These are phyloP conservation scores for Apotomis turbidana DNA, from an alignment of 2,888 invertebrate species.

Conservation along the genomic window DNA sequence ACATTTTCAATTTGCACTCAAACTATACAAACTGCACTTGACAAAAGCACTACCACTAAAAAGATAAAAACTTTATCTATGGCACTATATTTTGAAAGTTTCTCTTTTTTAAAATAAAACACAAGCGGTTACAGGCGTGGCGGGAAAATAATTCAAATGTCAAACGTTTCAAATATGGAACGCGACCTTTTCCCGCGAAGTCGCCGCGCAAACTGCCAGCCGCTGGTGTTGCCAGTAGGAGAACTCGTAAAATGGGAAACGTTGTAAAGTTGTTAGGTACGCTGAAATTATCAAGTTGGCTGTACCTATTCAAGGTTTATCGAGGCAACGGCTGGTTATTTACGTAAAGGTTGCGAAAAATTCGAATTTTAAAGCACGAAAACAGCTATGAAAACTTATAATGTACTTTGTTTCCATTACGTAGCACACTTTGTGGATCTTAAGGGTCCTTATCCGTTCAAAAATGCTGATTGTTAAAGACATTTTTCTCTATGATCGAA, in stretches of 20 bases:
- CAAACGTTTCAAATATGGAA: constrained; percentile 43
- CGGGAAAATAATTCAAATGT: constrained; percentile 50
- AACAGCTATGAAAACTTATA: neutral
- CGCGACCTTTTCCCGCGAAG: constrained; percentile 49
- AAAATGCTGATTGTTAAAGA: too few species aligned
- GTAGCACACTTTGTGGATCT: too few species aligned
- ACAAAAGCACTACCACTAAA: constrained; percentile 25
- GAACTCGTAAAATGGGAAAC: constrained; percentile 13
- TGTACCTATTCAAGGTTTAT: constrained; percentile 1
- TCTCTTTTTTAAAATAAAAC: constrained; percentile 30
- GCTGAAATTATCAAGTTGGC: constrained; percentile 13
- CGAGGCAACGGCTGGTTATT: neutral
- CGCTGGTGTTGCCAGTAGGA: constrained; percentile 40
- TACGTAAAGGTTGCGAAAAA: neutral
- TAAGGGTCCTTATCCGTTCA: too few species aligned
- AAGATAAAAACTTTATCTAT: constrained; percentile 15
- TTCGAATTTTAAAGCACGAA: neutral
- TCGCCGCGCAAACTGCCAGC: constrained; percentile 48
- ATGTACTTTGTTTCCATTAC: neutral
- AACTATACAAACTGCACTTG: constrained; percentile 13
- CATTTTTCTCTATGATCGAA: too few species aligned
- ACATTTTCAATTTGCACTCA: constrained; percentile 33
- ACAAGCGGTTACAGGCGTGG: constrained; percentile 42
- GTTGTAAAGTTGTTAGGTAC: neutral
- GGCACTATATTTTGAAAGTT: constrained; percentile 6